These are phyloP conservation scores for Sisor rabdophorus DNA, from an alignment of 2,113 vertebrate species.

Conservation along the genomic window DNA sequence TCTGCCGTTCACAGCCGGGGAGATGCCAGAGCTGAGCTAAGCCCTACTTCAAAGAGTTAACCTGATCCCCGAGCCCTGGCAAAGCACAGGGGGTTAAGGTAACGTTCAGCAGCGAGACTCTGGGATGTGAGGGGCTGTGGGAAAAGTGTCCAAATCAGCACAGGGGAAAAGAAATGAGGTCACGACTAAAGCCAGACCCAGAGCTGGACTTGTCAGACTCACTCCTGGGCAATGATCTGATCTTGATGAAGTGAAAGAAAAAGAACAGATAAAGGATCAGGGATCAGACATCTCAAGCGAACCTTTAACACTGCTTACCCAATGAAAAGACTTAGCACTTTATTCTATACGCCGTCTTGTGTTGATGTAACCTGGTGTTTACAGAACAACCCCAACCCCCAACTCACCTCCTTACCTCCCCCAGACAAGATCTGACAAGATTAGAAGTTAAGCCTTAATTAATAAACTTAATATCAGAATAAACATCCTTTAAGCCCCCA, in stretches of 20 bases:
- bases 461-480: constrained; percentile 38
- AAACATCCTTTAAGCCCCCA: constrained; percentile 34
- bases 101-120: constrained; percentile 28
- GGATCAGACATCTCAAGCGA: neutral
- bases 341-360: neutral
- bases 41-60: constrained; percentile 51
- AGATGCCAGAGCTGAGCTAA: constrained; percentile 34
- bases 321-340: neutral
- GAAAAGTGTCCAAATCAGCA: constrained; percentile 37
- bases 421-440: constrained; percentile 13
- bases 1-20: constrained; percentile 30
- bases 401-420: neutral
- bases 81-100: constrained; percentile 44
- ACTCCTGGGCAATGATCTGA: neutral
- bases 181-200: constrained; percentile 20
- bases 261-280: constrained; percentile 5
- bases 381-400: constrained; percentile 11
- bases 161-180: constrained; percentile 28
- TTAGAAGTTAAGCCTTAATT: constrained; percentile 45
- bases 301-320: neutral
- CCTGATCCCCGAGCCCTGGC: constrained; percentile 45
- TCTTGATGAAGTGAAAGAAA: neutral
- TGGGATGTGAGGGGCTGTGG: constrained; percentile 42
- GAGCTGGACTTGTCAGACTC: neutral
- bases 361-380: constrained; percentile 23